These are phyloP conservation scores for Drosophila nikananu DNA, from an alignment of 1,140 invertebrate species.

Conservation along the genomic window DNA sequence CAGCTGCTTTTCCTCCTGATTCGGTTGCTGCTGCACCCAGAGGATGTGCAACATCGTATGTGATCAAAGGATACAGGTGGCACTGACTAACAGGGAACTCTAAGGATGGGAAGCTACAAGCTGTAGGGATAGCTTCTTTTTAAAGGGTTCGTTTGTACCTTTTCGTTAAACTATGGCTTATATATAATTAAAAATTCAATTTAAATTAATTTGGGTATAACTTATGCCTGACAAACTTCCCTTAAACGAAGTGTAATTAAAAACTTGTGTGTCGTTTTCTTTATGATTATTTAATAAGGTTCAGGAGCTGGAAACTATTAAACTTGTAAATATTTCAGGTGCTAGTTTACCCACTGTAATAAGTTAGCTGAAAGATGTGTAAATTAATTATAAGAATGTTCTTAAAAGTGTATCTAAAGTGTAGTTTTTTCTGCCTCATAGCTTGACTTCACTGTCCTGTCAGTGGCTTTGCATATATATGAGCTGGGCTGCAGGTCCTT, in stretches of 20 bases:
- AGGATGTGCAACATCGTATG: conserved; percentile 47
- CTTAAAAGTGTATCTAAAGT: neutral
- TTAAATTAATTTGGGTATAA: neutral
- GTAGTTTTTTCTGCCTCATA: neutral
- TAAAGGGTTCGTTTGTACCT: neutral
- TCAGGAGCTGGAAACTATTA: conserved; percentile 1
- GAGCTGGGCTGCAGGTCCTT: conserved; percentile 48
- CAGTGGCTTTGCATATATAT: conserved; percentile 36
- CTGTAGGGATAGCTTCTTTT: neutral
- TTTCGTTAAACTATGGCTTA: neutral
- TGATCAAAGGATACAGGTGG: conserved; percentile 23
- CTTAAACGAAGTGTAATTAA: neutral
- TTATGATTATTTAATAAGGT: conserved; percentile 10
- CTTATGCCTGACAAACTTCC: conserved; percentile 2
- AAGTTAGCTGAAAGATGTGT: neutral
- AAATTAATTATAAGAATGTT: no score
- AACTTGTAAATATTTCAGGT: neutral
- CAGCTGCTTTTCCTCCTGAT: conserved; percentile 29
- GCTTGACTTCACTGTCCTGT: conserved; percentile 26
- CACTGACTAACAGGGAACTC: conserved; percentile 9
- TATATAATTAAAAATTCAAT: neutral
- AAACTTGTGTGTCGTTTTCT: conserved; percentile 11
- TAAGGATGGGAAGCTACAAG: neutral
- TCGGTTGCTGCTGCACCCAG: conserved; percentile 45
- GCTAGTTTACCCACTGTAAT: neutral